Base-by-base conservation (phyloP, 2,113 vertebrate species). In the Tupaia chinensis region DNA sequence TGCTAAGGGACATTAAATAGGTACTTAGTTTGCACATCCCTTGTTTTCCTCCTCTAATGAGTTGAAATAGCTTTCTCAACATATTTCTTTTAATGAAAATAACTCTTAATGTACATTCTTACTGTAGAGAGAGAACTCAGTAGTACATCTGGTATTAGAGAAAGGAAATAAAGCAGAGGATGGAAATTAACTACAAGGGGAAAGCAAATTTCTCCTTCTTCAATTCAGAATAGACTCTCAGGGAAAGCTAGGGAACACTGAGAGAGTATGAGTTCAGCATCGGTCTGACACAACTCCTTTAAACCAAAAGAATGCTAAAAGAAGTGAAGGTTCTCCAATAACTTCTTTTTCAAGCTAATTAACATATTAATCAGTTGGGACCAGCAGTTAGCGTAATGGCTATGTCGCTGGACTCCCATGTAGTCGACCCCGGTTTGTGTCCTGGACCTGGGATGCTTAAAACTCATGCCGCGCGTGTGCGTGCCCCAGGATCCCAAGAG, bases 141-240 rank as follows among this genome's bases (percentile, higher is more conserved):
- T 68, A 94, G 14, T 77, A 32, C 14, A 76, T 61, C 14, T 85
- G 25, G 25, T 60, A 68, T 11, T 0, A 86, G n/a, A 85, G 23
- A 85, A 61, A 56, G 13, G 6, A 20, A 74, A 82, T 58, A 76
- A 85, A 92, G 63, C 29, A 95, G 66, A 90, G 27, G 10, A 44
- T 93, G 68, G 15, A 91, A 91, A 80, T 63, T 82, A 88, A 80
- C 83, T 95, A 22, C 60, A 94, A 85, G 27, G 89, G 5, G 15
- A 77, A 78, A 11, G 5, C 22, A 91, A 17, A 81, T 56, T 76
- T 85, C 44, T 93, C 63, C 56, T 85, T 56, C 58, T 89, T 27
- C n/a, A 32, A 72, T 4, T 78, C 56, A 89, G 34, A 69, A 27
- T 20, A 9, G 9, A 78, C 23, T 88, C 4, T 56, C 69, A 44